These are phyloP conservation scores for Phortica magna DNA, from an alignment of 2,888 invertebrate species.

Conservation along the genomic window DNA sequence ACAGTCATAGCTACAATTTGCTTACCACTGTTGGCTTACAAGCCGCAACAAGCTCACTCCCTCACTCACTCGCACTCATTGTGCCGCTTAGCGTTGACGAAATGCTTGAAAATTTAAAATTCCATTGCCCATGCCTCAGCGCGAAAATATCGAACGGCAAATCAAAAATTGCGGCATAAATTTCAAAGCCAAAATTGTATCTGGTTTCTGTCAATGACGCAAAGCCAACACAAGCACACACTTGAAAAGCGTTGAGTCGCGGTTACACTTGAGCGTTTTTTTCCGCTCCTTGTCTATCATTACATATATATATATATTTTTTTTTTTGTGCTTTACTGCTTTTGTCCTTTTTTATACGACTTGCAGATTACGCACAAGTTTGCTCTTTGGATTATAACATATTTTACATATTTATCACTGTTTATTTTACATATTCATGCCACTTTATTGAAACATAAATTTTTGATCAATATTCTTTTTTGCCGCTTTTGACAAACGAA, in stretches of 20 bases:
- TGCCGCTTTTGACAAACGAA: background rate
- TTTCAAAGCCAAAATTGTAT: conserved; percentile 16
- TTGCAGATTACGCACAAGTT: background rate
- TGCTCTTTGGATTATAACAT: conserved; percentile 29
- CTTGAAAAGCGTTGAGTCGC: background rate
- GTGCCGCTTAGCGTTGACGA: background rate
- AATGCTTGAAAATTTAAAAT: background rate
- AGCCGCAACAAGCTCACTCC: no score
- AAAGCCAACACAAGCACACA: background rate
- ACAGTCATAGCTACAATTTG: no score
- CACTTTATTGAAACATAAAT: conserved; percentile 18
- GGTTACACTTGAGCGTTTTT: background rate
- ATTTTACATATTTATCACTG: conserved; percentile 24
- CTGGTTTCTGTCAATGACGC: background rate
- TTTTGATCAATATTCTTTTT: background rate
- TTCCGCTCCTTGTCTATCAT: background rate
- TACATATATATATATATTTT: no score
- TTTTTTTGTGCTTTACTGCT: background rate
- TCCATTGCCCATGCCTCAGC: background rate
- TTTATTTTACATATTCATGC: conserved; percentile 15
- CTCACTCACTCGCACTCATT: background rate
- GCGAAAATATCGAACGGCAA: conserved; percentile 14
- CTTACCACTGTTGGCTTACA: no score
- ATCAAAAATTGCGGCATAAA: conserved; percentile 34
- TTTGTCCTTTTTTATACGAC: background rate